Percentiles rank a stretch among this genome's conserved stretches.
Conservation (phyloP, 2,797 vertebrate genomes). For the Silurus aristotelis region DNA sequence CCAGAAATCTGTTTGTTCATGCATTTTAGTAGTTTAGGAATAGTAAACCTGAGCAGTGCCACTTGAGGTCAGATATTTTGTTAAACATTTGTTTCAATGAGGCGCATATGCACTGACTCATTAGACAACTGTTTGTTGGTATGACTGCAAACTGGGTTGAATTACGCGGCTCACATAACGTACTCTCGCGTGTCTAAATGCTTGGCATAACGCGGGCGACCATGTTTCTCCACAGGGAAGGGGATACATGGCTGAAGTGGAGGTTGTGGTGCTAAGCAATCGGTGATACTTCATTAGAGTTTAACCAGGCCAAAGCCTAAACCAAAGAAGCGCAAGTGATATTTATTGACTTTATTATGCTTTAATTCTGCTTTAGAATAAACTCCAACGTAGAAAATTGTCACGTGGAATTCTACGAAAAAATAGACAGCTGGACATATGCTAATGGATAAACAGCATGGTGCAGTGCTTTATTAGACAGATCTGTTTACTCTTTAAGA, state of each 20-base stretch:
- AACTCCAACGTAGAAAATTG: neutral
- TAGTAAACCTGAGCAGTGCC: neutral
- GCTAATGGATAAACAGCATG: constrained; percentile 16
- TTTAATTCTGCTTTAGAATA: neutral
- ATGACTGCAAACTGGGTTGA: constrained; percentile 44
- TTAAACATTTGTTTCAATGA: constrained; percentile 41
- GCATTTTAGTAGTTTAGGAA: too few species aligned
- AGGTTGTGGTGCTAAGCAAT: constrained; percentile 14
- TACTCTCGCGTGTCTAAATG: constrained; percentile 44
- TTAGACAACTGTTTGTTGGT: constrained; percentile 52
- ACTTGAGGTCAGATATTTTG: constrained; percentile 21
- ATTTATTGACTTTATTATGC: neutral
- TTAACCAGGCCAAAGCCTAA: neutral
- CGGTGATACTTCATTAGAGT: constrained; percentile 1
- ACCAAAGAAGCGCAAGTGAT: neutral
- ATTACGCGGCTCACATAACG: constrained; percentile 49
- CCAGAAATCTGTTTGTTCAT: neutral
- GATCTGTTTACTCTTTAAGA: constrained; percentile 44
- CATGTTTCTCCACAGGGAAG: constrained; percentile 44
- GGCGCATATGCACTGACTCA: constrained; percentile 36
- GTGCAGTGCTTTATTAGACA: neutral
- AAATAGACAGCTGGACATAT: neutral
- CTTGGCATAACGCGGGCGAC: constrained; percentile 36
- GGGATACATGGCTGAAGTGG: constrained; percentile 26
- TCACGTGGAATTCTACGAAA: neutral